Evolutionary conservation across 2,888 invertebrate genomes (phyloP), one percentile per base, ranked within the genome.

Genomic region (Agriotes lineatus): DNA sequence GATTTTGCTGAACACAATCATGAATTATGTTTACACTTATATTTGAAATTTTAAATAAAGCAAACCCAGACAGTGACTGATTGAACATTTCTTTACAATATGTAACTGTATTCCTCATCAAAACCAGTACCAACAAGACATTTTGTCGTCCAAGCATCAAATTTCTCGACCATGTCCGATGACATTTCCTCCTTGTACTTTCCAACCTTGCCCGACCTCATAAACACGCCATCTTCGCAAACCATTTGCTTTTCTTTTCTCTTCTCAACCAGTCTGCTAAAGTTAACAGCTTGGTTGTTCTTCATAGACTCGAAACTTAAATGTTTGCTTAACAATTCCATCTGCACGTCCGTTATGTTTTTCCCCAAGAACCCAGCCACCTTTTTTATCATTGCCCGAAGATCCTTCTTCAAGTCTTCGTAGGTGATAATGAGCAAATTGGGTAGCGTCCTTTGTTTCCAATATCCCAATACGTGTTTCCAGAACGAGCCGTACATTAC

Each of bases 111-210:
- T n/a, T n/a, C n/a, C n/a, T n/a, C n/a, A n/a, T n/a, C n/a, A n/a
- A n/a, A n/a, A n/a, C n/a, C n/a, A n/a, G n/a, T n/a, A n/a, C n/a
- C n/a, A n/a, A n/a, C n/a, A n/a, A n/a, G n/a, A n/a, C n/a, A n/a
- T n/a, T n/a, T n/a, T n/a, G n/a, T n/a, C 0, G 88, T 90, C 93
- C 93, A 93, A 7, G 88, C 84, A 79, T 95, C 93, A 78, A 95
- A 93, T 73, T 87, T 86, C 58, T 87, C 84, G 0, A 92, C 90
- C 76, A 94, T 85, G 76, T 92, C 91, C 1, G 89, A 88, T 0
- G 90, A 89, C 89, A 96, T 93, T 68, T 91, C 76, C 0, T 78
- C 79, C 69, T 81, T 82, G 73, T 83, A 83, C 18, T 77, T 79
- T 0, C 84, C 85, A 2, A 85, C 82, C 71, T 83, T 80, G 3